These are phyloP conservation scores for Drosophila recens DNA, from an alignment of 2,888 invertebrate species.

Conservation along the genomic window DNA sequence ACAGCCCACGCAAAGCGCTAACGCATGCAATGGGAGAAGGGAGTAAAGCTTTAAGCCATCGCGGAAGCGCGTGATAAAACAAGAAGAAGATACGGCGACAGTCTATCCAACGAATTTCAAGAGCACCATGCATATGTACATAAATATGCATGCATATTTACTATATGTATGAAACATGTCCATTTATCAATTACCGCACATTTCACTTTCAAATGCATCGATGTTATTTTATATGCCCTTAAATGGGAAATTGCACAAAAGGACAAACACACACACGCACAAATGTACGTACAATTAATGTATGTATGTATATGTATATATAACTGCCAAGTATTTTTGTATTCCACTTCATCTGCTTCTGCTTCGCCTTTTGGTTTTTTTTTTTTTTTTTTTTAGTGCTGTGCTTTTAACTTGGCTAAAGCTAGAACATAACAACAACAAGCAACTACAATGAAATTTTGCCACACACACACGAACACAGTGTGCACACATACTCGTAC, in stretches of 20 bases:
- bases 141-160: background rate
- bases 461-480: slow-evolving; percentile 42
- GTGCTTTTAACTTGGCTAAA: slow-evolving; percentile 72
- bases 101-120: slow-evolving; percentile 44
- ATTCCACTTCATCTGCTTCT: slow-evolving; percentile 54
- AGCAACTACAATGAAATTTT: slow-evolving; percentile 68
- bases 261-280: slow-evolving; percentile 44
- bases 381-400: slow-evolving; percentile 43
- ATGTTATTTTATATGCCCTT: slow-evolving; percentile 42
- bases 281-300: slow-evolving; percentile 7
- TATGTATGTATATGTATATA: slow-evolving; percentile 2
- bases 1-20: slow-evolving; percentile 53
- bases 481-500: slow-evolving; percentile 25
- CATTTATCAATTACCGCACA: slow-evolving; percentile 37
- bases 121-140: slow-evolving; percentile 27
- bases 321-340: slow-evolving; percentile 38
- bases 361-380: slow-evolving; percentile 50
- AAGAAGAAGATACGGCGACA: slow-evolving; percentile 24
- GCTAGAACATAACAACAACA: slow-evolving; percentile 76
- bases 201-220: slow-evolving; percentile 73
- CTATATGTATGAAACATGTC: background rate
- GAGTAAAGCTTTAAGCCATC: slow-evolving; percentile 43
- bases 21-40: slow-evolving; percentile 27
- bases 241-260: slow-evolving; percentile 63
- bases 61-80: slow-evolving; percentile 54